phyloP scores from a whole-genome alignment of 2,888 invertebrate species.

The Drosophila fulvimacula region DNA sequence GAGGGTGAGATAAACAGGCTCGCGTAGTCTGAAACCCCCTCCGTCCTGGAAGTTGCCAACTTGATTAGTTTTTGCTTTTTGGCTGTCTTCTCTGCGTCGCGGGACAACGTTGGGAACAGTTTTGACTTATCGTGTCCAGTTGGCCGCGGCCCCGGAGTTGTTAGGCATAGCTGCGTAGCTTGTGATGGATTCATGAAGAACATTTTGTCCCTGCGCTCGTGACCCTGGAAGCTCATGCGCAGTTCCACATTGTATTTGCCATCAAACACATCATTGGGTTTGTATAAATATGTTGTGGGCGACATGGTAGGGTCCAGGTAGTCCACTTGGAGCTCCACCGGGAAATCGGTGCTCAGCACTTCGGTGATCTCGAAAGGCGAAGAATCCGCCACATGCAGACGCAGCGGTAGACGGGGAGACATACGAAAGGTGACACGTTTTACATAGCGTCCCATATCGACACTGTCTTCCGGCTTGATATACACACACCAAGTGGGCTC shows the following conservation, averaged over 20 bases:
- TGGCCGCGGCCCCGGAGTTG: slow-evolving; percentile 6
- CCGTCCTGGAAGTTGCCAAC: neutral
- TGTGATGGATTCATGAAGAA: slow-evolving; percentile 61
- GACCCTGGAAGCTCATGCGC: slow-evolving; percentile 55
- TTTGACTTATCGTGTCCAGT: neutral
- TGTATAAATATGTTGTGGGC: slow-evolving; percentile 58
- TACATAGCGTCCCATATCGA: slow-evolving; percentile 55
- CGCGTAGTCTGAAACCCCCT: neutral
- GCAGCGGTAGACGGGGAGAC: slow-evolving; percentile 60
- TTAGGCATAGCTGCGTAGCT: slow-evolving; percentile 29
- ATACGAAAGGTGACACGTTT: slow-evolving; percentile 57
- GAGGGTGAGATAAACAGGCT: neutral
- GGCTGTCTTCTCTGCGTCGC: neutral
- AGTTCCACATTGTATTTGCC: slow-evolving; percentile 48
- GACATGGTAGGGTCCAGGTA: slow-evolving; percentile 55
- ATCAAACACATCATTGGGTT: slow-evolving; percentile 52
- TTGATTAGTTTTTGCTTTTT: neutral
- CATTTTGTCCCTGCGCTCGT: slow-evolving; percentile 60
- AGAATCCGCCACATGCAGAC: slow-evolving; percentile 47
- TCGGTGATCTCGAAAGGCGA: slow-evolving; percentile 58
- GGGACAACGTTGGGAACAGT: neutral
- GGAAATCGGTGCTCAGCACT: slow-evolving; percentile 56
- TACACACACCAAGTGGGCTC: slow-evolving; percentile 70
- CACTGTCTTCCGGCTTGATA: slow-evolving; percentile 34
- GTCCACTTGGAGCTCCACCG: slow-evolving; percentile 46